phyloP scores from a whole-genome alignment of 64 coral and sea anemone genomes.

The Acropora yongei region DNA sequence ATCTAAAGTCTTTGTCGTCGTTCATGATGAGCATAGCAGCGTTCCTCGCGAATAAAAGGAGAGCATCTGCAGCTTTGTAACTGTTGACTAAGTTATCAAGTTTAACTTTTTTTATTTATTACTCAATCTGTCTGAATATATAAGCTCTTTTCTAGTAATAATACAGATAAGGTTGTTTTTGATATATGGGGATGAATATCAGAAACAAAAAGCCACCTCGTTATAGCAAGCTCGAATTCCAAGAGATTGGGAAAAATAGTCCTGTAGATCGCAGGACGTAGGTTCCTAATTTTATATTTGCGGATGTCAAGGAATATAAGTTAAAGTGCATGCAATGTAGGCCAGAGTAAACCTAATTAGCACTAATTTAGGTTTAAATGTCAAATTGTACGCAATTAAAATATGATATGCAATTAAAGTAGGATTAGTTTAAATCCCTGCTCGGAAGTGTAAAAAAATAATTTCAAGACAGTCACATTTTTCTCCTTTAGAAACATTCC shows the following conservation, averaged over 20 bases:
- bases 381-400: neutral
- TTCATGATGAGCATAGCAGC: neutral
- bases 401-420: neutral
- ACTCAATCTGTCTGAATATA: neutral
- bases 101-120: neutral
- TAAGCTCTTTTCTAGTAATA: too few relatives aligned
- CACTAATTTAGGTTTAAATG: neutral
- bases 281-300: too few relatives aligned
- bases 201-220: neutral
- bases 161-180: too few relatives aligned
- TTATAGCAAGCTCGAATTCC: neutral
- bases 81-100: neutral
- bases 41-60: slow-evolving; percentile 1
- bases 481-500: slow-evolving; percentile 27
- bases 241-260: neutral
- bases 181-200: neutral
- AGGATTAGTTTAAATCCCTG: neutral
- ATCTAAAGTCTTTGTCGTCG: neutral
- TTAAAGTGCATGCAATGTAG: neutral
- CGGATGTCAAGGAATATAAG: neutral
- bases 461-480: neutral
- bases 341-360: neutral
- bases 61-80: neutral
- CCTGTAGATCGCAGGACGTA: neutral
- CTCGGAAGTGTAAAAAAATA: neutral